Evolutionary conservation across 2,797 vertebrate genomes (phyloP).

Genomic region (Emydoidea blandingii): DNA sequence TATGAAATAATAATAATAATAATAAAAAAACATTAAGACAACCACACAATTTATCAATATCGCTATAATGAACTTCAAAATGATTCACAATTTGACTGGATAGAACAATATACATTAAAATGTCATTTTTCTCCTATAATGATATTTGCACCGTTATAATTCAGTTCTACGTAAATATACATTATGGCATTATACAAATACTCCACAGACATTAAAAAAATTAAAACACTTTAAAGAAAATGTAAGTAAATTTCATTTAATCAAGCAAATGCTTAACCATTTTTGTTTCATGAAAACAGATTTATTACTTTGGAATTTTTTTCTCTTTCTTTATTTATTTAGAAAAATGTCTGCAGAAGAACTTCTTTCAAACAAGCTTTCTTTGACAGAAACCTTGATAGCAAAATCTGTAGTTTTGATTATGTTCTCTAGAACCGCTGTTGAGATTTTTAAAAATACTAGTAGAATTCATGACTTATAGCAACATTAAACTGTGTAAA

Average conservation of each 20-base stretch:
- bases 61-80: constrained; percentile 98
- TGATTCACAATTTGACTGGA: constrained; percentile 93
- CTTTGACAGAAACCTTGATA: constrained; percentile 80
- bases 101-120: constrained; percentile 89
- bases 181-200: constrained; percentile 88
- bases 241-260: constrained; percentile 83
- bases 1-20: constrained; percentile 95
- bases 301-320: constrained; percentile 85
- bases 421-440: constrained; percentile 74
- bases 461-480: constrained; percentile 85
- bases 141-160: constrained; percentile 84
- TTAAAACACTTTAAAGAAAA: constrained; percentile 86
- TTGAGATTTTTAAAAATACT: constrained; percentile 79
- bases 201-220: constrained; percentile 87
- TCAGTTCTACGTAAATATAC: constrained; percentile 88
- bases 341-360: constrained; percentile 82
- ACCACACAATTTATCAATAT: constrained; percentile 96
- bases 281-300: constrained; percentile 81
- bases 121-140: constrained; percentile 85
- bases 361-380: constrained; percentile 81
- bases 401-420: constrained; percentile 76
- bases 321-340: constrained; percentile 76
- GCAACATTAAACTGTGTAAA: constrained; percentile 71
- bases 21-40: constrained; percentile 97
- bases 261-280: constrained; percentile 81